Conservation (phyloP, 2,113 vertebrate species). For the Scartelaos histophorus region DNA sequence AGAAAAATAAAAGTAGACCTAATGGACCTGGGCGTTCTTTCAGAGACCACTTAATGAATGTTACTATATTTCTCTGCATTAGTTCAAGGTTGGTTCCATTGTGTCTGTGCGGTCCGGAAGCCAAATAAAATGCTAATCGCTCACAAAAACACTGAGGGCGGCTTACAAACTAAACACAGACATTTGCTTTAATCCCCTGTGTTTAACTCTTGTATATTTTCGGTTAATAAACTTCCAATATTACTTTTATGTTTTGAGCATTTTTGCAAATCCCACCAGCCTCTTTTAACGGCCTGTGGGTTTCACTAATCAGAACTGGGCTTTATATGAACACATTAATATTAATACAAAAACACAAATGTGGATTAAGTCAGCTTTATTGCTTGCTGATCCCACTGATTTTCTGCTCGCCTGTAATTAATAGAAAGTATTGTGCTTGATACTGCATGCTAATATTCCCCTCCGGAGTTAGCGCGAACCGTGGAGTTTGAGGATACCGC, state of each 20-base stretch:
- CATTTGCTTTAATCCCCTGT: slow-evolving; percentile 16
- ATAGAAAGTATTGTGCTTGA: slow-evolving; percentile 51
- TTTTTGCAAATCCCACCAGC: slow-evolving; percentile 71
- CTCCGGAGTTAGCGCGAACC: slow-evolving; percentile 25
- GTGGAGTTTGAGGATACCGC: slow-evolving; percentile 19
- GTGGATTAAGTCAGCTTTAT: slow-evolving; percentile 65
- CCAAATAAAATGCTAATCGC: slow-evolving; percentile 16
- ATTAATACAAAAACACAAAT: slow-evolving; percentile 64
- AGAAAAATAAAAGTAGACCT: background rate
- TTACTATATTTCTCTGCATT: background rate
- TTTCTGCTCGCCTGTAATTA: slow-evolving; percentile 59
- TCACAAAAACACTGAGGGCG: background rate
- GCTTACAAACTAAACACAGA: background rate
- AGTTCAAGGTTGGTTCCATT: no score
- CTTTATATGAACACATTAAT: slow-evolving; percentile 71
- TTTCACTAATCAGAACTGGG: slow-evolving; percentile 52
- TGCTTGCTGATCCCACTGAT: slow-evolving; percentile 64
- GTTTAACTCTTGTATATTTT: slow-evolving; percentile 54
- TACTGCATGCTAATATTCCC: slow-evolving; percentile 54
- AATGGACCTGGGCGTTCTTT: background rate
- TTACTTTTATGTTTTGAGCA: slow-evolving; percentile 75
- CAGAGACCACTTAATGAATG: background rate
- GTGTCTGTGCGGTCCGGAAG: background rate
- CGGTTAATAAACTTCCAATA: slow-evolving; percentile 75
- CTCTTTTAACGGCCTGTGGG: slow-evolving; percentile 60